These are phyloP conservation scores for Scatophagus argus DNA, from an alignment of 2,113 vertebrate species.

Conservation along the genomic window DNA sequence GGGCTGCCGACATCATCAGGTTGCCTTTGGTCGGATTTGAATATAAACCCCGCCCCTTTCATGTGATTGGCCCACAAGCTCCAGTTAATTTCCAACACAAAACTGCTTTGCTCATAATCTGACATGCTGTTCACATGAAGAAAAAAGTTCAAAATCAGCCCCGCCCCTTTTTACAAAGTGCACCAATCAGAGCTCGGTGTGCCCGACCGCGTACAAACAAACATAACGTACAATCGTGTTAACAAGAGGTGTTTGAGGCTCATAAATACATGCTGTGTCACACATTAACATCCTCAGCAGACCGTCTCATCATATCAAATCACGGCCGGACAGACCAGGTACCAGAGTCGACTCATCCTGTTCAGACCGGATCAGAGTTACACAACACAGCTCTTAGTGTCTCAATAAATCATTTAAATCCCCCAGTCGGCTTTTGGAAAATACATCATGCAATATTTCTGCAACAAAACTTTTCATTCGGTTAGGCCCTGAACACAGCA, in stretches of 20 bases:
- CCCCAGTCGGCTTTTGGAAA: conserved; percentile 9
- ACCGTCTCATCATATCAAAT: neutral
- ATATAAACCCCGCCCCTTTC: conserved; percentile 8
- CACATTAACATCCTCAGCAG: neutral
- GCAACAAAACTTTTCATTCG: neutral
- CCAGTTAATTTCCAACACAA: too few species aligned
- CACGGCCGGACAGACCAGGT: neutral
- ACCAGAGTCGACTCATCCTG: neutral
- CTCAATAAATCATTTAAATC: conserved; percentile 30
- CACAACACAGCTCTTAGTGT: conserved; percentile 32
- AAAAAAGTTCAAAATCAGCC: neutral
- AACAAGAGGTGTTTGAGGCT: neutral
- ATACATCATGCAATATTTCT: conserved; percentile 46
- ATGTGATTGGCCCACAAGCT: neutral
- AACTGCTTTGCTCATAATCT: too few species aligned
- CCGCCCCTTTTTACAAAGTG: neutral
- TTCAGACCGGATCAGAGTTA: conserved; percentile 32
- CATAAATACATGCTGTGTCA: neutral
- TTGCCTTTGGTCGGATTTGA: neutral
- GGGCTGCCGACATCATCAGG: conserved; percentile 1
- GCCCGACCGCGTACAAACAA: neutral
- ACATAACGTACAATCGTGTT: neutral
- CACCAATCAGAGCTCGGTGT: conserved; percentile 25
- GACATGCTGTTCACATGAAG: neutral
- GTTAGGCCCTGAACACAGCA: conserved; percentile 49